Conservation (phyloP, 2,797 vertebrate species). For the Pterois miles region DNA sequence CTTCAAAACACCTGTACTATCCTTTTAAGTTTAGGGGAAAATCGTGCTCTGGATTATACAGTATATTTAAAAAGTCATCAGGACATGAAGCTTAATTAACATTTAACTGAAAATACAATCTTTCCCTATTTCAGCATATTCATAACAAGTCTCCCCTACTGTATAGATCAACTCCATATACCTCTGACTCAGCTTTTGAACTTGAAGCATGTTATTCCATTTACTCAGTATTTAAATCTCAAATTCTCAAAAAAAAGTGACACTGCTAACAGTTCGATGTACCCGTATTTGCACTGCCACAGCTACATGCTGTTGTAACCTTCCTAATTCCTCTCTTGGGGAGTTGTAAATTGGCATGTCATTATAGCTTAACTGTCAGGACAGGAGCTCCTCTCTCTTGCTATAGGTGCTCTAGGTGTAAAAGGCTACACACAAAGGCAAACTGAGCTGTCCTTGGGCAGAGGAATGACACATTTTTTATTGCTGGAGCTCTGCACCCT, state of each 20-base stretch:
- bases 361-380: conserved; percentile 42
- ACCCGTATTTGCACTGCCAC: conserved; percentile 13
- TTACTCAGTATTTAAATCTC: neutral
- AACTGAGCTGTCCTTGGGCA: conserved; percentile 59
- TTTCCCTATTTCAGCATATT: neutral
- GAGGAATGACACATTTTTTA: conserved; percentile 43
- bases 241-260: neutral
- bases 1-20: too few species aligned
- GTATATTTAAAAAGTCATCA: neutral
- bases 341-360: conserved; percentile 59
- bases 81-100: neutral
- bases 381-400: conserved; percentile 41
- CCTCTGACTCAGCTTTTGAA: neutral
- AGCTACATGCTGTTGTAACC: conserved; percentile 32
- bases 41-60: neutral
- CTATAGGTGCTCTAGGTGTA: conserved; percentile 38
- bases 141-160: neutral
- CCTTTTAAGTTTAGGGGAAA: neutral
- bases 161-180: neutral
- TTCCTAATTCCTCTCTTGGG: conserved; percentile 52
- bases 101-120: neutral
- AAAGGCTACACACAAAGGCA: conserved; percentile 48
- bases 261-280: neutral
- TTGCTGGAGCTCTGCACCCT: conserved; percentile 34
- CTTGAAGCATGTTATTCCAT: neutral